These are phyloP conservation scores for Plutella xylostella DNA, from an alignment of 2,888 invertebrate species.

Conservation along the genomic window DNA sequence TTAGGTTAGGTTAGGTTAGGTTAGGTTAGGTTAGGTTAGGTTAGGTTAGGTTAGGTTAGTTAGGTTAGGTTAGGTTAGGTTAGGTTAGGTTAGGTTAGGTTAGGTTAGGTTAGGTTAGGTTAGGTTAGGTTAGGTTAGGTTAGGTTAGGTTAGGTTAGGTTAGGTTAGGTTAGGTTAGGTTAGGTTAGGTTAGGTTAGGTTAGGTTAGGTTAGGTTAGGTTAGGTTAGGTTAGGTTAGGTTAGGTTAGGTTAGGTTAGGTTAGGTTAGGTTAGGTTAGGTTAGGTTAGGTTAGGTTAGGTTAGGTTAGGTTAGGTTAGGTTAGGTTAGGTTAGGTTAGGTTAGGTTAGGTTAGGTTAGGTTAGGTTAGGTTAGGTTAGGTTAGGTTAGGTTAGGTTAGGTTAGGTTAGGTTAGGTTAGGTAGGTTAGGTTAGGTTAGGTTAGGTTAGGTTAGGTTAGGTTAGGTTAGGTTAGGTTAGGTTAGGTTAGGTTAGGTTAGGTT, in stretches of 20 bases:
- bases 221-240: slow-evolving; percentile 1
- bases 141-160: slow-evolving; percentile 1
- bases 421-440: too few species aligned
- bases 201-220: slow-evolving; percentile 1
- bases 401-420: slow-evolving; percentile 1
- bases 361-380: slow-evolving; percentile 1
- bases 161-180: slow-evolving; percentile 1
- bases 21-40: slow-evolving; percentile 9
- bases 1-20: slow-evolving; percentile 10
- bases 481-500: slow-evolving; percentile 1
- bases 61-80: slow-evolving; percentile 6
- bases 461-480: slow-evolving; percentile 1
- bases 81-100: slow-evolving; percentile 6
- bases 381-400: slow-evolving; percentile 1
- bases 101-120: slow-evolving; percentile 3
- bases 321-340: slow-evolving; percentile 1
- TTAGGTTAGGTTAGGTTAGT: slow-evolving; percentile 7
- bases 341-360: slow-evolving; percentile 1
- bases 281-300: slow-evolving; percentile 1
- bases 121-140: slow-evolving; percentile 1
- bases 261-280: slow-evolving; percentile 1
- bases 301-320: slow-evolving; percentile 1
- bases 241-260: slow-evolving; percentile 1
- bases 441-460: slow-evolving; percentile 1
- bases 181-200: slow-evolving; percentile 1